Evolutionary conservation across 2,113 vertebrate genomes (phyloP).

Genomic region (Eudyptes chrysolophus): DNA sequence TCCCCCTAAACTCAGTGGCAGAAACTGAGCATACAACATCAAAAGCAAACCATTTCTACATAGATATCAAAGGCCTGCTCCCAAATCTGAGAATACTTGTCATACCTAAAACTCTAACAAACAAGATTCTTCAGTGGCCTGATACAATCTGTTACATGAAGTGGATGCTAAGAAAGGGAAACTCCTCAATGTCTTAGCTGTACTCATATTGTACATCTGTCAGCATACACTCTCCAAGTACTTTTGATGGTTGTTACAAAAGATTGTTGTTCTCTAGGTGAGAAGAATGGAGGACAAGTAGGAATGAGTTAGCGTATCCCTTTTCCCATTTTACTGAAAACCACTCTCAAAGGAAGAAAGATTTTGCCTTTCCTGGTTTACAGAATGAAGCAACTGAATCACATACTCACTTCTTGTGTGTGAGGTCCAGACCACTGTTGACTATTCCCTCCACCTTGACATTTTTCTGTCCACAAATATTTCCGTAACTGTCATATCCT

Average conservation of each 20-base stretch:
- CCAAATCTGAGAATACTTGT: neutral
- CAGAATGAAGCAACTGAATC: neutral
- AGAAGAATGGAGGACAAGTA: neutral
- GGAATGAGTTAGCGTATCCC: neutral
- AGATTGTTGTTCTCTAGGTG: neutral
- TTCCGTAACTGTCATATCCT: conserved; percentile 98
- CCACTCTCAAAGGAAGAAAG: neutral
- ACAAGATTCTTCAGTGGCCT: neutral
- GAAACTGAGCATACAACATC: neutral
- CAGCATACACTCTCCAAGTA: neutral
- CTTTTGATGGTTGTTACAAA: neutral
- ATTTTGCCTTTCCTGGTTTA: neutral
- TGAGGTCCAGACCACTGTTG: conserved; percentile 93
- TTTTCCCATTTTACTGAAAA: neutral
- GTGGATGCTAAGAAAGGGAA: neutral
- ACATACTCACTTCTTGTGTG: conserved; percentile 88
- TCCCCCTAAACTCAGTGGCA: neutral
- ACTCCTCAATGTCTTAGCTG: neutral
- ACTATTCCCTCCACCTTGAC: conserved; percentile 84
- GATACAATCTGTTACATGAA: neutral
- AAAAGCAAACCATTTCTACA: neutral
- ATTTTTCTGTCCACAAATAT: conserved; percentile 95
- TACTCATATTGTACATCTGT: neutral
- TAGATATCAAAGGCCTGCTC: neutral
- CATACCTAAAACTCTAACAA: neutral